Base-by-base conservation (phyloP, 2,797 vertebrate species). In the Syncerus caffer region DNA sequence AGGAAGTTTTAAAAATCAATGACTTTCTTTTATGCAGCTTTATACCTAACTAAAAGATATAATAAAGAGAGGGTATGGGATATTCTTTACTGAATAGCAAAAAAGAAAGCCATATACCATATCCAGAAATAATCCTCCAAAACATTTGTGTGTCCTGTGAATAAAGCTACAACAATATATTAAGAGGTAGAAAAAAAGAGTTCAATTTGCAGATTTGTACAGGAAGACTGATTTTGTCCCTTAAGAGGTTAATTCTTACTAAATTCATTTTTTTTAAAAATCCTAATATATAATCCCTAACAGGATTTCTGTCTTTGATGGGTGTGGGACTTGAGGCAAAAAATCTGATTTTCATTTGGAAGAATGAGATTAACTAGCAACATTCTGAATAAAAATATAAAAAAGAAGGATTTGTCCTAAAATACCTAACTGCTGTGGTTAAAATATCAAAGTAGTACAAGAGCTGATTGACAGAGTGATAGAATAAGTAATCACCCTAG, bases 251-350 rank as follows among this genome's bases (percentile, higher is more conserved):
- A 87, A 9, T 91, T 91, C 13, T 94, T 89, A 34, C 11, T 92
- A 96, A 95, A 85, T 85, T 82, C 82, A 42, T 82, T 92, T 90
- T 95, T 95, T 93, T 1, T 23, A 64, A 79, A 78, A 93, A 67
- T 62, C 13, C 7, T 53, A 64, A 80, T 31, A 34, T 55, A 95
- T 80, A 71, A 38, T 47, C 95, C 64, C 51, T 38, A 89, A 42
- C 86, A 85, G 50, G 11, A 90, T 80, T 93, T 64, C 27, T 85
- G 90, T 90, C 29, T 58, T 76, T 82, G 31, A 23, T 86, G 42
- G 23, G 1, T 78, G 13, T 91, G 47, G 51, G 15, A 64, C 21
- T 92, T 94, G 57, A 90, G 76, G 16, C 25, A 94, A 31, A 79
- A 86, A 85, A 76, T 92, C 29, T 79, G 19, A 82, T 78, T 93